Evolutionary conservation across 1,140 invertebrate species (phyloP), one percentile per base, ranked within the genome.

Genomic region (Papilio aristodemus): DNA sequence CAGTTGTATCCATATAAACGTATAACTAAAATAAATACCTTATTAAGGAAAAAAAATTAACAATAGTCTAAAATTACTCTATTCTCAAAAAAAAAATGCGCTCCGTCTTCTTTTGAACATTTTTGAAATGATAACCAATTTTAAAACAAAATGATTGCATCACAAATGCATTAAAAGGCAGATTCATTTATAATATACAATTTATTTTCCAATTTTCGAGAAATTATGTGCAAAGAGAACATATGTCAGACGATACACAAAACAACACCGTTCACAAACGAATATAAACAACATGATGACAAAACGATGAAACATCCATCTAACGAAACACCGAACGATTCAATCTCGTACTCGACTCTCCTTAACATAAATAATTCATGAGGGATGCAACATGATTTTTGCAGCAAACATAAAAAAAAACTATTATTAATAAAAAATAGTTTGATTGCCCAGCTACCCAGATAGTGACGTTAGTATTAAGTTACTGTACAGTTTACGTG

Each of bases 1-100:
- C 89, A 87, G 82, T 75, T 86, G 89, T 91, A 91, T 91, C 89
- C 89, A 87, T 84, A 84, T 81, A 83, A 86, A 85, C 84, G 81
- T 90, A 87, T 80, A 88, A 89, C 89, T 91, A 91, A 91, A 91
- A 91, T 91, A 91, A 91, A 91, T 91, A 91, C 84, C 89, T 91
- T 91, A 90, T 82, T 73, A 86, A 86, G 84, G 80, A 76, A 87
- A 81, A 80, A n/a, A 87, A 81, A 80, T 85, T 84, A 89, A 87
- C 80, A 81, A 86, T 84, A 89, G 75, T 80, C 84, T 88, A 83
- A 83, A 77, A 79, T 81, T 84, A 83, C 78, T 79, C 75, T 83
- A 81, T 71, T 69, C 77, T 81, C 73, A 72, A 77, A 75, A 77
- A 71, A 73, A 83, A 89, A 89, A 87, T 89, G 86, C 87, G 80